These are phyloP conservation scores for Cladopsammia gracilis DNA, from an alignment of 64 coral and sea anemone genomes.

Conservation along the genomic window DNA sequence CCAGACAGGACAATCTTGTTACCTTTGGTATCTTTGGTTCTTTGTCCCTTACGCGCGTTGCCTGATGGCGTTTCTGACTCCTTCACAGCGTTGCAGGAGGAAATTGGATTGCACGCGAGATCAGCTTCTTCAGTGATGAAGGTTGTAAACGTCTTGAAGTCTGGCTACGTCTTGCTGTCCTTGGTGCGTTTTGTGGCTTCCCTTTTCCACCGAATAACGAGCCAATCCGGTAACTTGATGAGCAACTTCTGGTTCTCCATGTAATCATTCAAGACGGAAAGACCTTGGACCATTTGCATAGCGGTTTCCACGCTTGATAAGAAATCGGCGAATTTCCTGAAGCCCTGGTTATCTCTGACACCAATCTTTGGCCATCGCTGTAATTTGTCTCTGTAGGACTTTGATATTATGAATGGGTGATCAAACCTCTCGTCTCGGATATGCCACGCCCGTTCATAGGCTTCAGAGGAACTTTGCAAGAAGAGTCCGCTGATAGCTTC, in stretches of 20 bases:
- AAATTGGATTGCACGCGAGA: not conserved
- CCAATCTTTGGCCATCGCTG: too few relatives aligned
- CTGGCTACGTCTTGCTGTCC: not conserved
- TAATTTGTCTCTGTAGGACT: conserved; percentile 19
- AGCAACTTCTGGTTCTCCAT: too few relatives aligned
- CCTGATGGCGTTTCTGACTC: conserved; percentile 1
- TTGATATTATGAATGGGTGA: conserved; percentile 31
- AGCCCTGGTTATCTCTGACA: too few relatives aligned
- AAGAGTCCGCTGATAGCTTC: conserved; percentile 21
- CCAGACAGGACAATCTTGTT: not conserved
- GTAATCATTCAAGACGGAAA: too few relatives aligned
- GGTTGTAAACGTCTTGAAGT: not conserved
- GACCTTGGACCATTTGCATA: too few relatives aligned
- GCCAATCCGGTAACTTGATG: too few relatives aligned
- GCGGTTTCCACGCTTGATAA: too few relatives aligned
- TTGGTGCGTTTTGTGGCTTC: not conserved
- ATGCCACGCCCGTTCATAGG: not conserved
- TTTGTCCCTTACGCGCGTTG: not conserved
- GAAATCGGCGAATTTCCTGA: too few relatives aligned
- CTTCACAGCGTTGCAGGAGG: conserved; percentile 41
- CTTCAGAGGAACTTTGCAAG: conserved; percentile 9
- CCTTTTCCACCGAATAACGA: too few relatives aligned
- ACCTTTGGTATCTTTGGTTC: not conserved
- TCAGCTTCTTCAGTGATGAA: not conserved
- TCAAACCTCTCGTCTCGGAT: conserved; percentile 25